Evolutionary conservation across 2,797 vertebrate genomes (phyloP), one percentile per base, ranked within the genome.

Genomic region (Lepidocolaptes lacrymiger): DNA sequence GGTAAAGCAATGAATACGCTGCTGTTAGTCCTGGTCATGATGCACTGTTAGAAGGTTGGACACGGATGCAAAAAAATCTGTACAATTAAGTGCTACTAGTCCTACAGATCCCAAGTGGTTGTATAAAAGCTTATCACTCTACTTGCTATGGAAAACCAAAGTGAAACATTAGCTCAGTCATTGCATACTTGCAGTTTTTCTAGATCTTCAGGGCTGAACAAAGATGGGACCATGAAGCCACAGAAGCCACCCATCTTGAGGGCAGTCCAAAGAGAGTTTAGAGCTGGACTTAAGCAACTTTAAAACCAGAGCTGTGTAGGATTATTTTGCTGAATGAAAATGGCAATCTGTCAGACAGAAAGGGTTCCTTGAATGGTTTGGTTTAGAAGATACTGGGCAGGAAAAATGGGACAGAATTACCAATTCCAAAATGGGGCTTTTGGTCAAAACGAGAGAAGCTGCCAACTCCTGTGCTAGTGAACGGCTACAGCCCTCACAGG

Each of bases 1-100:
- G 98, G 98, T 97, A 97, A 97, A 95, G 94, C 96, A 93, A 96
- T 74, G 96, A 95, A 89, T 72, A 92, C 72, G 46, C 85, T 82
- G 34, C 39, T 34, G 30, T 89, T 82, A 97, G 93, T 95, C 91
- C 94, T 69, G 84, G 79, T 92, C 12, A 0, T n/a, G 89, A 92
- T 93, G 74, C 4, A 20, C 19, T 69, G 67, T 75, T 78, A 34
- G 71, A 91, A 92, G 67, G 62, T 64, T 85, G 58, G 64, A 92
- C 54, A 80, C 0, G 5, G 66, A 52, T 63, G 67, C 80, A 75
- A 76, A 66, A 88, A 91, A 85, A 46, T 88, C 58, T 71, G 76
- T 28, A 79, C 88, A 88, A 76, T 82, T 32, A 62, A 91, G 79
- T 43, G 88, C 82, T 88, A 71, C 64, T 43, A 59, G 68, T 85